Evolutionary conservation across 2,797 vertebrate genomes (phyloP).

Genomic region (Eidolon dupreanum): DNA sequence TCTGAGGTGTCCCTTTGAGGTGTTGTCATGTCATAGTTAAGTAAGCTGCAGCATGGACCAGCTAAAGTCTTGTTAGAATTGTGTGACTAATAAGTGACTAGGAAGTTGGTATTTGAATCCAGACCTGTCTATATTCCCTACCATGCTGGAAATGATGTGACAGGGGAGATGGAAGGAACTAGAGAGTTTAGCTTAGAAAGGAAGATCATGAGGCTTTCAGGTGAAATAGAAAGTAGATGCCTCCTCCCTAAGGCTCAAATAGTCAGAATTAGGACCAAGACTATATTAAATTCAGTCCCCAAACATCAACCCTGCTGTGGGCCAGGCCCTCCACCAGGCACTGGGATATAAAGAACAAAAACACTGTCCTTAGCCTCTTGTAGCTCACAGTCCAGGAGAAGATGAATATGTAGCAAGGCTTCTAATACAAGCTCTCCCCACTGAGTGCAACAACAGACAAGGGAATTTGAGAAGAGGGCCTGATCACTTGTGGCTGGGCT

Average conservation of each 20-base stretch:
- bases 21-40: not conserved
- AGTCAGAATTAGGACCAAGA: not conserved
- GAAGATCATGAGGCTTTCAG: not conserved
- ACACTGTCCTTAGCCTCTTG: not conserved
- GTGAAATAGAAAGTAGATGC: not conserved
- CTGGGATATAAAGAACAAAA: not conserved
- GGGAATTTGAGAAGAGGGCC: not conserved
- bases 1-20: not conserved
- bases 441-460: not conserved
- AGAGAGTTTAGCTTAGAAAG: not conserved
- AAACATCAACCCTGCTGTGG: not conserved
- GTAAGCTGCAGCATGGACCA: not conserved
- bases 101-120: not conserved
- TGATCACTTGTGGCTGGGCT: not conserved
- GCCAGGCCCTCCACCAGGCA: not conserved
- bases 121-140: not conserved
- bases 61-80: not conserved
- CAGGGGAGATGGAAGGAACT: not conserved
- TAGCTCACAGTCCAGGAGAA: not conserved
- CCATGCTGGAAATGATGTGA: not conserved
- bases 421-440: fast-evolving
- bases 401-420: not conserved
- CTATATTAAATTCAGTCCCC: not conserved
- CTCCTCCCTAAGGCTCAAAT: not conserved
- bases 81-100: not conserved